Conservation (phyloP, 2,888 invertebrate genomes). For the Teleiodes luculella region DNA sequence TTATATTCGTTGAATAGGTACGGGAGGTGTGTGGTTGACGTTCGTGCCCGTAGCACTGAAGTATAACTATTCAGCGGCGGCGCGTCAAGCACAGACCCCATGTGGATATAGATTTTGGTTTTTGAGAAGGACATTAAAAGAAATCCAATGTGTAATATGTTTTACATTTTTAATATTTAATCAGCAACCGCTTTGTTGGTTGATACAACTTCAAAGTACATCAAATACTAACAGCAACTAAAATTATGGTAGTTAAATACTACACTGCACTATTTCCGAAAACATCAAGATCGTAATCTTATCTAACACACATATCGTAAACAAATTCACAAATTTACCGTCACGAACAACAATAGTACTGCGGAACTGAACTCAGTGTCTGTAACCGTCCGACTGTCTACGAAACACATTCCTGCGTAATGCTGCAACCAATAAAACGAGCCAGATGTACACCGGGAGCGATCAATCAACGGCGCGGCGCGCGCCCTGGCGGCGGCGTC, state of each 20-base stretch:
- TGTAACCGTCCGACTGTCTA: neutral
- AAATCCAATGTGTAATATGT: neutral
- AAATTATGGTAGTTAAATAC: slow-evolving; percentile 2
- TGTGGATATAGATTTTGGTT: too few species aligned
- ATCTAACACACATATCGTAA: slow-evolving; percentile 4
- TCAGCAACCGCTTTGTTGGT: slow-evolving; percentile 3
- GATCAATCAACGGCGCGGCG: neutral
- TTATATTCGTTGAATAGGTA: too few species aligned
- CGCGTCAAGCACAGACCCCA: too few species aligned
- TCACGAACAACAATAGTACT: neutral
- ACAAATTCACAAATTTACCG: neutral
- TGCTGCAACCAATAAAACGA: neutral
- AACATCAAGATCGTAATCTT: neutral
- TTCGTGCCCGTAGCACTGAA: too few species aligned
- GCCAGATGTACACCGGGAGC: neutral
- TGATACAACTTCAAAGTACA: slow-evolving; percentile 6
- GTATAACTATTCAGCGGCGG: too few species aligned
- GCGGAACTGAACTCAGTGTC: neutral
- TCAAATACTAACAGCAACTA: slow-evolving; percentile 3
- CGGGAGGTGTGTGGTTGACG: too few species aligned
- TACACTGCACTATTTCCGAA: slow-evolving; percentile 2
- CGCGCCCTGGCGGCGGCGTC: neutral
- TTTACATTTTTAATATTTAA: neutral
- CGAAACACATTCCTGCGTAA: slow-evolving; percentile 2
- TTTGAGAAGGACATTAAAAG: too few species aligned